These are phyloP conservation scores for Ormyrus pomaceus DNA, from an alignment of 2,888 invertebrate genomes.

Conservation along the genomic window DNA sequence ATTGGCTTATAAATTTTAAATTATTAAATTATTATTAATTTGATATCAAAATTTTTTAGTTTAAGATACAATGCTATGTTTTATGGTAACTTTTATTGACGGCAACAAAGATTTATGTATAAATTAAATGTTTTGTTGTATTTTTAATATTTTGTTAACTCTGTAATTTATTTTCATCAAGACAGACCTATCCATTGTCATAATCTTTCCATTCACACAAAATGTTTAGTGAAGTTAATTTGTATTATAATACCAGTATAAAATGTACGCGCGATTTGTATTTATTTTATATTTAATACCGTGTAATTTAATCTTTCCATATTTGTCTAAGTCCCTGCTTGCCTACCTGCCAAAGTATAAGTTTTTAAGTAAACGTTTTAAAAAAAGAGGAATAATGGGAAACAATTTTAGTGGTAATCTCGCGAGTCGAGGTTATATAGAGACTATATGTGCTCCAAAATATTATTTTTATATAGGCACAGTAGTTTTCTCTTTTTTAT, in stretches of 20 bases:
- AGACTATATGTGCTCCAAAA: conserved; percentile 31
- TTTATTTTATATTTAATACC: conserved; percentile 72
- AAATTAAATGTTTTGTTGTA: conserved; percentile 21
- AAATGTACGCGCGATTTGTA: conserved; percentile 66
- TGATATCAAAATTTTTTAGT: not conserved
- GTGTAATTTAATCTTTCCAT: conserved; percentile 63
- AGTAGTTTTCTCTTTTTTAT: conserved; percentile 24
- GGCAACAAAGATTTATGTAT: not conserved
- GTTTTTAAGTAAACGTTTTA: conserved; percentile 73
- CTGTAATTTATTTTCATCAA: conserved; percentile 33
- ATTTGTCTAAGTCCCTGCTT: conserved; percentile 59
- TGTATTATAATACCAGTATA: conserved; percentile 72
- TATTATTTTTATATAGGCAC: conserved; percentile 50
- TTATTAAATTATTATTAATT: no score
- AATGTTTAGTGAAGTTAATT: conserved; percentile 57
- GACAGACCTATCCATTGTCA: not conserved
- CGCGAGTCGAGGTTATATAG: conserved; percentile 13
- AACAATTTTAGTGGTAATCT: conserved; percentile 20
- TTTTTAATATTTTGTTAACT: conserved; percentile 35
- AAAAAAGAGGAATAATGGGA: conserved; percentile 14
- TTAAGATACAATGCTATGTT: not conserved
- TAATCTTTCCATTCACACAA: conserved; percentile 29
- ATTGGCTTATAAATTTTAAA: no score
- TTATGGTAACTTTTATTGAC: conserved; percentile 1
- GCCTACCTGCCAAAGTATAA: conserved; percentile 73